Base-by-base conservation (phyloP, 2,797 vertebrate species). In the Orestias chungarensis region DNA sequence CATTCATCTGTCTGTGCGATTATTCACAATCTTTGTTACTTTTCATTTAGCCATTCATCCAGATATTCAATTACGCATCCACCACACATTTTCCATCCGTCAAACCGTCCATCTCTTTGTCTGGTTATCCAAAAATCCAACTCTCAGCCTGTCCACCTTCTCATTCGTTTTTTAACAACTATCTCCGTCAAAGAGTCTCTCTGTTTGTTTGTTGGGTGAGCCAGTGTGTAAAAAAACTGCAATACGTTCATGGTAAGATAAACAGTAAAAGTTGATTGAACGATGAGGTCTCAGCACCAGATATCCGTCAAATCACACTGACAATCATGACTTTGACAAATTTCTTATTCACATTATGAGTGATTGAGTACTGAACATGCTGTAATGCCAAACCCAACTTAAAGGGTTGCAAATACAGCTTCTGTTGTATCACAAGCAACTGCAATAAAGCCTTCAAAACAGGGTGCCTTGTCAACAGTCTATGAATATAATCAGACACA, bases 401-500 rank as follows among this genome's bases (percentile, higher is more conserved):
- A 27, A 52, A n/a, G 23, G 38, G n/a, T 25, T 62, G 35, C 59
- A 42, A 49, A 42, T 42, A 14, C 2, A 40, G 12, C 33, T 62
- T 31, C 68, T 18, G 2, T 18, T 47, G 4, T 4, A 66, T 23
- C 54, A 35, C 64, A 61, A 6, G 23, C 25, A 57, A 69, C 20
- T 27, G 9, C 44, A 68, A 35, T 6, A 43, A 69, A 64, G 17
- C 17, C 44, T 38, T 66, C 11, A 65, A 52, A 18, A 40, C 6
- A 14, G 4, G 23, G 8, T 15, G 6, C n/a, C 70, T 78, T 69
- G 47, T 80, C 38, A 73, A 33, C 29, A 72, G 33, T 70, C 70
- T 78, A 61, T 75, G 67, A 65, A 80, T 81, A 66, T 17, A 42
- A 15, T 55, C 33, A 49, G 33, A n/a, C 8, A 4, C 29, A 23